A percentile compares a stretch with the other conserved stretches of the same genome.
These are phyloP conservation scores for Mimachlamys varia DNA, from an alignment of 2,888 invertebrate genomes.

Conservation along the genomic window DNA sequence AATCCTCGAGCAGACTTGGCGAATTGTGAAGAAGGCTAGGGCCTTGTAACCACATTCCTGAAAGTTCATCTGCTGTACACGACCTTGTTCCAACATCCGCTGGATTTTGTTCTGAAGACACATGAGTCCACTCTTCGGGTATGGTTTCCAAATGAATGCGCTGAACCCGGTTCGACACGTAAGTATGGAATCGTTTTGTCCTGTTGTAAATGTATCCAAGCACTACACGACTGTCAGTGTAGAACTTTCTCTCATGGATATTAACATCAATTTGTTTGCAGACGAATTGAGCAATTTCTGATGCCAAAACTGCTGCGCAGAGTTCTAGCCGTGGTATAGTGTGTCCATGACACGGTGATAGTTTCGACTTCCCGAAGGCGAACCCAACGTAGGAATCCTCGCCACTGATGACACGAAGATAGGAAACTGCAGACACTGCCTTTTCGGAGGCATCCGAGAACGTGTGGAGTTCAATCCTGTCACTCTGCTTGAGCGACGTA, in stretches of 20 bases:
- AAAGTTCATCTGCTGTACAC: neutral
- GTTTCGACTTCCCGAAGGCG: slow-evolving; percentile 47
- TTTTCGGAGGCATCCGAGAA: slow-evolving; percentile 48
- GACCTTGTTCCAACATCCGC: slow-evolving; percentile 40
- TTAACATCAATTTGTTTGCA: neutral
- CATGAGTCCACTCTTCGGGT: neutral
- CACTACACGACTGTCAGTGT: slow-evolving; percentile 37
- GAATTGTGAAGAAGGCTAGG: neutral
- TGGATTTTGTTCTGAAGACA: slow-evolving; percentile 38
- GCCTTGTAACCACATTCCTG: neutral
- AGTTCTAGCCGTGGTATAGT: slow-evolving; percentile 46
- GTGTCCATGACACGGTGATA: slow-evolving; percentile 47
- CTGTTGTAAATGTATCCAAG: slow-evolving; percentile 39
- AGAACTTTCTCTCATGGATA: slow-evolving; percentile 15
- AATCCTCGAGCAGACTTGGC: neutral
- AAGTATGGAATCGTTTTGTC: slow-evolving; percentile 42
- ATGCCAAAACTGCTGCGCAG: slow-evolving; percentile 45
- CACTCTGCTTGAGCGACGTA: neutral
- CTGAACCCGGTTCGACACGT: neutral
- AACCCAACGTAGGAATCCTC: slow-evolving; percentile 17
- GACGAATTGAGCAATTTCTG: slow-evolving; percentile 31
- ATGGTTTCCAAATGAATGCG: neutral
- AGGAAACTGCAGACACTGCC: slow-evolving; percentile 42
- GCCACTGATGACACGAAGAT: neutral
- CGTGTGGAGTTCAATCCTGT: slow-evolving; percentile 44